Evolutionary conservation across 2,888 invertebrate species (phyloP).

Genomic region (Rhimphoctona megacephalus): DNA sequence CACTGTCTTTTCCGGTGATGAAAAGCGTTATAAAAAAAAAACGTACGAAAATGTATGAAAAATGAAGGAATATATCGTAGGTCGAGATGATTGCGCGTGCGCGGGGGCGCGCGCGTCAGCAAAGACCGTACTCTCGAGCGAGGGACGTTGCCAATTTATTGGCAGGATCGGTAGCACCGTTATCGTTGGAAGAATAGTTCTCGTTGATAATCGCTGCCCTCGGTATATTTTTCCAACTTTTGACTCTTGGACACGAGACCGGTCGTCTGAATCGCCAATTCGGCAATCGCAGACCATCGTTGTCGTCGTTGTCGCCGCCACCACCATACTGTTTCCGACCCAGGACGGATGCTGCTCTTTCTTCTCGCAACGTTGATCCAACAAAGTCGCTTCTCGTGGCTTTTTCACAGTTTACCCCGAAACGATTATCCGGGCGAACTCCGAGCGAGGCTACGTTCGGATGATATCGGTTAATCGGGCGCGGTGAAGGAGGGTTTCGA

Average conservation of each 20-base stretch:
- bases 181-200: background rate
- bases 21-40: background rate
- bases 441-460: background rate
- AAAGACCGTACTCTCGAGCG: background rate
- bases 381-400: background rate
- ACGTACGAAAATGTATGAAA: background rate
- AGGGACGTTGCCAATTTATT: background rate
- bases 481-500: background rate
- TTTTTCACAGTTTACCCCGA: background rate
- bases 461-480: background rate
- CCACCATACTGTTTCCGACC: background rate
- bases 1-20: background rate
- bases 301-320: background rate
- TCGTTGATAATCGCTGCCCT: constrained; percentile 26
- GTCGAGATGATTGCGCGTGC: background rate
- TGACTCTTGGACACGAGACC: constrained; percentile 88
- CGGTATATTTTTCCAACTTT: constrained; percentile 87
- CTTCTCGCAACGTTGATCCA: background rate
- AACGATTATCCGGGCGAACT: background rate
- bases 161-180: background rate
- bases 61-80: background rate
- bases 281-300: constrained; percentile 69
- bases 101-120: background rate
- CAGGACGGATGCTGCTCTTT: background rate
- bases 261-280: constrained; percentile 85